phyloP scores from a whole-genome alignment of 2,888 invertebrate genomes.

The Thymelicus sylvestris region DNA sequence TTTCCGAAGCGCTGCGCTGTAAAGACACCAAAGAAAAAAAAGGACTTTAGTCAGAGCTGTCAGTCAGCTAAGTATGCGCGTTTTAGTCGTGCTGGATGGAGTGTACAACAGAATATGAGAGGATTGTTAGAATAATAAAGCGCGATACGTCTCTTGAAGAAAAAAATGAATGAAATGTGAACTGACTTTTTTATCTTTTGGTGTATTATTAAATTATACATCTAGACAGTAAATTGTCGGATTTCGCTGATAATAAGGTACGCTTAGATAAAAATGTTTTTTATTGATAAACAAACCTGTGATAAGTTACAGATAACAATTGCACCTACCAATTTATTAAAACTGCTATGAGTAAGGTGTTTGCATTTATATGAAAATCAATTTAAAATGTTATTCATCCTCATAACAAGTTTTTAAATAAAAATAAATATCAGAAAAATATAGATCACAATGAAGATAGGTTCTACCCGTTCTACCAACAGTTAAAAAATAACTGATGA shows the following conservation, averaged over 20 bases:
- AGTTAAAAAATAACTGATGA: too few relatives aligned
- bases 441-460: too few relatives aligned
- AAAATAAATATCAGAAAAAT: too few relatives aligned
- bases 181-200: neutral
- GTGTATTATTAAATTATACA: neutral
- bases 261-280: neutral
- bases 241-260: slow-evolving; percentile 25
- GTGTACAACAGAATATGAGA: neutral
- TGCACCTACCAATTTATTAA: neutral
- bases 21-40: neutral
- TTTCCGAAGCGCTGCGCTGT: slow-evolving; percentile 19
- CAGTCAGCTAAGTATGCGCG: neutral
- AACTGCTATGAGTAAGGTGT: too few relatives aligned
- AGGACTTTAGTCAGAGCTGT: neutral
- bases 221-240: neutral
- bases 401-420: too few relatives aligned
- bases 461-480: too few relatives aligned
- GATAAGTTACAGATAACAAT: slow-evolving; percentile 1
- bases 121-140: neutral
- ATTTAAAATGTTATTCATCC: too few relatives aligned
- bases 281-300: slow-evolving; percentile 10
- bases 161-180: neutral
- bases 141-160: neutral
- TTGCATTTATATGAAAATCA: too few relatives aligned
- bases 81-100: neutral